phyloP scores from a whole-genome alignment of 1,140 invertebrate genomes.

The Steinernema feltiae region DNA sequence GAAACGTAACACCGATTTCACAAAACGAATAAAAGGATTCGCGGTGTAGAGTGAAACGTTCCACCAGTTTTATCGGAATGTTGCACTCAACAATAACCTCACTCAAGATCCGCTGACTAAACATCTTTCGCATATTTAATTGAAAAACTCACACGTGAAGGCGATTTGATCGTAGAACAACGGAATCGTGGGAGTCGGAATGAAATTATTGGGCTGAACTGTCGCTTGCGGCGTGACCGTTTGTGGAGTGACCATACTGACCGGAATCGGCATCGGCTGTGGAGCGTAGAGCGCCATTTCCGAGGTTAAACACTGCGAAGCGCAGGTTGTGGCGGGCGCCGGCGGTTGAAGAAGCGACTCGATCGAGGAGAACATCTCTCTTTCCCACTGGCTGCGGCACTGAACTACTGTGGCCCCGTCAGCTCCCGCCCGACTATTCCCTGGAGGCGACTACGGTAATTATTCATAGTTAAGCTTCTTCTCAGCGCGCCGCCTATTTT shows the following conservation, averaged over 20 bases:
- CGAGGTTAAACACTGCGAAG: not conserved
- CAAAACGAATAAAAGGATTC: too few species aligned
- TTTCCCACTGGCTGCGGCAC: not conserved
- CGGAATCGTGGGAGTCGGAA: conserved; percentile 17
- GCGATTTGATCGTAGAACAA: conserved; percentile 36
- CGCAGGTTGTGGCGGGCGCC: not conserved
- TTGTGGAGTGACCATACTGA: not conserved
- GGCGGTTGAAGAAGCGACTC: conserved; percentile 21
- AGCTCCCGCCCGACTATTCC: not conserved
- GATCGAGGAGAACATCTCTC: conserved; percentile 31
- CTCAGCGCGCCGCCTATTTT: conserved; percentile 2
- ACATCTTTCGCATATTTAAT: too few species aligned
- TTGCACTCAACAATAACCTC: too few species aligned
- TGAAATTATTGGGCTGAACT: conserved; percentile 11
- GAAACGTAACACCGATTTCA: too few species aligned
- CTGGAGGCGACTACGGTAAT: conserved; percentile 5
- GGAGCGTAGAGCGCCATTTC: not conserved
- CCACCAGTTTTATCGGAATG: too few species aligned
- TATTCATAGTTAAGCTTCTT: conserved; percentile 7
- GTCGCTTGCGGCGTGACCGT: not conserved
- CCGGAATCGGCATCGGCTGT: not conserved
- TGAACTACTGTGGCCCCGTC: conserved; percentile 1
- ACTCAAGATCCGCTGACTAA: too few species aligned
- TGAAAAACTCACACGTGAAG: conserved; percentile 32
- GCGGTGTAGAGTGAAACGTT: too few species aligned